Base-by-base conservation (phyloP, 2,113 vertebrate genomes). In the Dermatemys mawii region DNA sequence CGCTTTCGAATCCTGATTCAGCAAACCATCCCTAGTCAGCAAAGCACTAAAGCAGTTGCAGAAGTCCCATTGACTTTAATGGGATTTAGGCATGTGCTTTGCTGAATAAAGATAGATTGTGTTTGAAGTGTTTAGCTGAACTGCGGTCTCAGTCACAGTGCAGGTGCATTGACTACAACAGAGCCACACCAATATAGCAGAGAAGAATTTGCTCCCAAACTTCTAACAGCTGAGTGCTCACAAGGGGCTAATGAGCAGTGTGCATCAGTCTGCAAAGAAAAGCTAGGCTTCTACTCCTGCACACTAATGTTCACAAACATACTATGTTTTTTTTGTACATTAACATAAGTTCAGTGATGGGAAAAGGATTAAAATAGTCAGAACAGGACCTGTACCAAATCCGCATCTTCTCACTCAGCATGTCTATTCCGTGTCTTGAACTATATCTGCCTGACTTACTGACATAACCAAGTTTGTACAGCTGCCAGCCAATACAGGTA, bases 381-480 rank as follows among this genome's bases (percentile, higher is more conserved):
- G 0, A 1, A 48, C 1, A 78, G 26, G 5, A 22, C 14, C 0
- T 19, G 27, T 8, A 3, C 44, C 54, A 54, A 83, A 27, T 73
- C 4, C 0, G 2, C 24, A 44, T 12, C 0, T 87, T 93, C 91
- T 67, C 50, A 87, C 46, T 70, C 50, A 22, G 4, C 3, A 6
- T 67, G 63, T 85, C 57, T 41, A 21, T 32, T 78, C 44, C 27
- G 83, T 48, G 80, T 50, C 24, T 75, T 78, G n/a, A 81, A 83
- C 21, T 1, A 1, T 2, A 50, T 22, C 16, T 75, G 12, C 21
- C 8, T 3, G 2, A 32, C 44, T 88, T 63, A 10, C 73, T 54
- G 0, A 0, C 12, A 38, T 8, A 16, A 41, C 9, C 38, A 73
- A 53, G 55, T 79, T 49, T 48, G 81, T 0, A 11, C 21, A 41